Evolutionary conservation across 2,113 vertebrate genomes (phyloP).

Genomic region (Notothenia coriiceps): DNA sequence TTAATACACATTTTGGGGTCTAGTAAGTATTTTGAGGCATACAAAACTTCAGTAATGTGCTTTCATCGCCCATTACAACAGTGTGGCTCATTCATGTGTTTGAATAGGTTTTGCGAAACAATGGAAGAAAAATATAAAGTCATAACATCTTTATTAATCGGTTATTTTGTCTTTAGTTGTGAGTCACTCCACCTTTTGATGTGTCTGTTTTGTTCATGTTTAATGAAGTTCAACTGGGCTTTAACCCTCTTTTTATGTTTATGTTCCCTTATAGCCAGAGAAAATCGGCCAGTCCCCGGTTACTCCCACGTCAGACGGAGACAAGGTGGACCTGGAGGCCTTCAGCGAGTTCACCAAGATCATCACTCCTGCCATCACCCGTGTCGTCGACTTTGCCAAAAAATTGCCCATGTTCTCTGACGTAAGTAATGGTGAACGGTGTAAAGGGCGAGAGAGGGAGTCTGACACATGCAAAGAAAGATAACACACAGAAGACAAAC

Average conservation of each 20-base stretch:
- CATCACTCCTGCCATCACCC: slow-evolving; percentile 99
- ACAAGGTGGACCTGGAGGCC: slow-evolving; percentile 97
- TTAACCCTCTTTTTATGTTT: background rate
- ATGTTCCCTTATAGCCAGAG: slow-evolving; percentile 85
- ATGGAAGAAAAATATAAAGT: too few species aligned
- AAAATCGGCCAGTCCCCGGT: slow-evolving; percentile 97
- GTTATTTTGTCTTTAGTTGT: background rate
- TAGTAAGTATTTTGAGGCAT: background rate
- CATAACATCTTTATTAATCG: background rate
- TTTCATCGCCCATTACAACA: too few species aligned
- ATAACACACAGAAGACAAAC: background rate
- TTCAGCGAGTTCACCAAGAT: slow-evolving; percentile 99
- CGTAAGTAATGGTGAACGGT: slow-evolving; percentile 73
- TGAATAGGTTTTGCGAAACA: too few species aligned
- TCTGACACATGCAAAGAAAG: background rate
- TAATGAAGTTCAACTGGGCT: background rate
- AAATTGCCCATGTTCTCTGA: slow-evolving; percentile 99
- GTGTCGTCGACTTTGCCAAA: slow-evolving; percentile 99
- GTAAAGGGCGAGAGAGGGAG: background rate
- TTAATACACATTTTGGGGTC: background rate
- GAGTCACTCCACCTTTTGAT: background rate
- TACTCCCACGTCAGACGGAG: slow-evolving; percentile 90
- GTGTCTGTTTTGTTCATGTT: background rate
- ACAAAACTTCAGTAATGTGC: background rate
- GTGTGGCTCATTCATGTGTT: too few species aligned